Base-by-base conservation (phyloP, 2,888 invertebrate species). In the Autographa gamma region DNA sequence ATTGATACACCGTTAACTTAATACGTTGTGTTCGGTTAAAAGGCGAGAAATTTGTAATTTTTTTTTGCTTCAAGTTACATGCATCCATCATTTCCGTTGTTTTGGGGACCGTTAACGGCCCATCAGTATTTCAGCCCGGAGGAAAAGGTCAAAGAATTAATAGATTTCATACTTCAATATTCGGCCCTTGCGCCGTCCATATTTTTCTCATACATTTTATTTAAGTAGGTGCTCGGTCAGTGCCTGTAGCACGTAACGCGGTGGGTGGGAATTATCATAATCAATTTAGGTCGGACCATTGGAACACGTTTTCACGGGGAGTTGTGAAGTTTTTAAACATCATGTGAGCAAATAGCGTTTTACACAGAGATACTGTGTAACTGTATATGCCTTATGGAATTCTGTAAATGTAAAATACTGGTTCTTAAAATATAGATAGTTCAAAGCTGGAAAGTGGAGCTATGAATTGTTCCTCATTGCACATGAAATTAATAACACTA, bases 41-140 rank as follows among this genome's bases (percentile, higher is more conserved):
- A 91, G 89, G 92, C 92, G 92, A 88, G 92, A 93, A 93, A 93
- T 93, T 90, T 86, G 90, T 93, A 93, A 91, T 93, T 92, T 90
- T 91, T 90, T 89, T 82, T 64, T 71, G 82, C 82, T 83, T 80
- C 81, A 77, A 82, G 71, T 84, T 79, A 81, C 83, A 83, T 86
- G 82, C 87, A 88, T 87, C 85, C 84, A 88, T 88, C 87, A 86
- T 82, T 25, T 25, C 64, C 68, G 81, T 78, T 77, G 69, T 74
- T 81, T 80, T 67, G 71, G 72, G 74, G 81, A 87, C 88, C 88
- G 88, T 90, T 89, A 88, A 80, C 77, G 72, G 76, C 60, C 48
- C 64, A 56, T 69, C 80, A 68, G 73, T 75, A 70, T 76, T 73
- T 65, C 65, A 67, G 78, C 78, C 76, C 64, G 76, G 60, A 82